Evolutionary conservation across 1,140 invertebrate genomes (phyloP).

Genomic region (Drosophila rhopaloa): DNA sequence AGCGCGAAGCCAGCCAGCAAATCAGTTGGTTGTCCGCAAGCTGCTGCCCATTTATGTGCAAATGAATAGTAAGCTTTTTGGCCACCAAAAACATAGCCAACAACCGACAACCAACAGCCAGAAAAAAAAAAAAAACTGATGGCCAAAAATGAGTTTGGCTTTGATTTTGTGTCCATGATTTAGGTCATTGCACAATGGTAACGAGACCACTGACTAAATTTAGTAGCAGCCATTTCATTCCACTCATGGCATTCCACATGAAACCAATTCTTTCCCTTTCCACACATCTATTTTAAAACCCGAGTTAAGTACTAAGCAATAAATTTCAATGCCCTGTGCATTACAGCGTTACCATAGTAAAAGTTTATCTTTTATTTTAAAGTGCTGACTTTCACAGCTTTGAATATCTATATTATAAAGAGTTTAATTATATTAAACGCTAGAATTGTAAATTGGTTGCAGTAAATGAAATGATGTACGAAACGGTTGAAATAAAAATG

Average conservation of each 20-base stretch:
- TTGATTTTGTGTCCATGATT: conserved; percentile 68
- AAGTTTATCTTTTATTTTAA: no score
- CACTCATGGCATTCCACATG: background rate
- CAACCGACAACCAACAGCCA: conserved; percentile 13
- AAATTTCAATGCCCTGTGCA: no score
- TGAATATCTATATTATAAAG: no score
- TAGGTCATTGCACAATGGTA: conserved; percentile 83
- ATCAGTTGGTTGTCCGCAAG: conserved; percentile 1
- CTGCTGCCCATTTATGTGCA: conserved; percentile 64
- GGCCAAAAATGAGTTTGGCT: conserved; percentile 56
- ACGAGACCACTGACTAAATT: conserved; percentile 71
- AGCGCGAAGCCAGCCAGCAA: background rate
- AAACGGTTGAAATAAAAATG: no score
- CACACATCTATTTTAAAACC: background rate
- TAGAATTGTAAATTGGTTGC: no score
- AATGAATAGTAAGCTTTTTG: conserved; percentile 58
- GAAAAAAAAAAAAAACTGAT: conserved; percentile 27
- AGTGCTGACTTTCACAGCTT: no score
- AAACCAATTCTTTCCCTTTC: background rate
- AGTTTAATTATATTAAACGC: no score
- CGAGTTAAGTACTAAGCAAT: no score
- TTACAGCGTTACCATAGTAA: no score
- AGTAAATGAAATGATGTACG: no score
- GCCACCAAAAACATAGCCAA: conserved; percentile 40
- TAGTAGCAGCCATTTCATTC: conserved; percentile 51